Percentiles rank a stretch among this genome's conserved stretches.
Evolutionary conservation across 2,888 invertebrate genomes (phyloP).

Genomic region (Volucella inanis): DNA sequence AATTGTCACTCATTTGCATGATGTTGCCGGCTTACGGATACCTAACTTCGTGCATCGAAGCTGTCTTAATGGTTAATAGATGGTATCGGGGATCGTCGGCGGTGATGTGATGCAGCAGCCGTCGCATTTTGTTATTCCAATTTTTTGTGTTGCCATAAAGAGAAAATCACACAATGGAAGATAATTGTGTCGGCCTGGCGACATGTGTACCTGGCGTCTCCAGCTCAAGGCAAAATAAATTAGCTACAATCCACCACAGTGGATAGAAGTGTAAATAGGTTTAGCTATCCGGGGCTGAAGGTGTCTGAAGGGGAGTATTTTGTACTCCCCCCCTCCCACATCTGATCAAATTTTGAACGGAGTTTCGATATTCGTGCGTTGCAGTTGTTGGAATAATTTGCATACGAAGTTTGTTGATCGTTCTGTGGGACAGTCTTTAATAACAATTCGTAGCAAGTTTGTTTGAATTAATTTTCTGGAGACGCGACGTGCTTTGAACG

Average conservation of each 20-base stretch:
- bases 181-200: slow-evolving; percentile 63
- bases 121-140: slow-evolving; percentile 29
- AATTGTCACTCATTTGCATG: slow-evolving; percentile 72
- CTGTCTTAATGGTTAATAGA: not conserved
- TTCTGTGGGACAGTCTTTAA: too few species aligned
- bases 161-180: slow-evolving; percentile 59
- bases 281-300: slow-evolving; percentile 7
- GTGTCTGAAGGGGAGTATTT: not conserved
- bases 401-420: slow-evolving; percentile 22
- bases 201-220: slow-evolving; percentile 69
- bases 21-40: slow-evolving; percentile 27
- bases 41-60: slow-evolving; percentile 28
- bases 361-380: not conserved
- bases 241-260: slow-evolving; percentile 42
- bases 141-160: slow-evolving; percentile 32
- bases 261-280: slow-evolving; percentile 41
- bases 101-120: slow-evolving; percentile 14
- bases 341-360: slow-evolving; percentile 13
- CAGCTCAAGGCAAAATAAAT: slow-evolving; percentile 66
- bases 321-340: not conserved
- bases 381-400: slow-evolving; percentile 11
- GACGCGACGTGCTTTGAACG: too few species aligned
- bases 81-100: slow-evolving; percentile 31
- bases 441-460: too few species aligned
- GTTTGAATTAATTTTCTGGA: too few species aligned